These are phyloP conservation scores for Solea solea DNA, from an alignment of 2,113 vertebrate genomes.

Conservation along the genomic window DNA sequence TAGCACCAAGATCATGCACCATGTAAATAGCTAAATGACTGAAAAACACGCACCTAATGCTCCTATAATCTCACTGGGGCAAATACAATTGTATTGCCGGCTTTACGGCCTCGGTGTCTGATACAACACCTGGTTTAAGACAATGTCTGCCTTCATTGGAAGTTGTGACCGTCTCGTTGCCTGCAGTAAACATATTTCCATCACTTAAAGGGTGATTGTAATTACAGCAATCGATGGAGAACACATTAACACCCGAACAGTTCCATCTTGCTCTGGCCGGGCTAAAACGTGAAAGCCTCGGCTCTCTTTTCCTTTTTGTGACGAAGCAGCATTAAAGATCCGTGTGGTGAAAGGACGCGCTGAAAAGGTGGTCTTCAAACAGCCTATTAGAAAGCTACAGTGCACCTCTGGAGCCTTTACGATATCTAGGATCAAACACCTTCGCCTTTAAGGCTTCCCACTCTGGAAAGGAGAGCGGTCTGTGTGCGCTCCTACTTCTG, in stretches of 20 bases:
- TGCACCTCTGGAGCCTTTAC: conserved; percentile 71
- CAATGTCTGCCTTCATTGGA: neutral
- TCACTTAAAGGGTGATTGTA: neutral
- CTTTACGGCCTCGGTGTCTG: no score
- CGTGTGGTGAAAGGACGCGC: conserved; percentile 37
- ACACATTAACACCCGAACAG: conserved; percentile 30
- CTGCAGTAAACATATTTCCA: neutral
- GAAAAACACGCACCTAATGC: no score
- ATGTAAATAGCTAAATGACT: no score
- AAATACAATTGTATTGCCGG: no score
- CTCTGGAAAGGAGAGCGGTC: conserved; percentile 41
- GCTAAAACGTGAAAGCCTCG: conserved; percentile 22
- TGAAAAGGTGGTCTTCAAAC: conserved; percentile 72
- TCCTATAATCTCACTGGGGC: no score
- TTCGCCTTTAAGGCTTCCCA: conserved; percentile 50
- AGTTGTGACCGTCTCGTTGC: neutral
- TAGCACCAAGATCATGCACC: no score
- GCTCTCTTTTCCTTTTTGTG: conserved; percentile 37
- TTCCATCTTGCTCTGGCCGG: conserved; percentile 28
- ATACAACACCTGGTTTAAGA: no score
- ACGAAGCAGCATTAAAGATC: conserved; percentile 44
- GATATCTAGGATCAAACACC: conserved; percentile 73
- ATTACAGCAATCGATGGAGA: neutral
- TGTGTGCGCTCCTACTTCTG: conserved; percentile 11
- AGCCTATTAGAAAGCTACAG: conserved; percentile 63